phyloP scores from a whole-genome alignment of 2,888 invertebrate species.

The Apotomis turbidana region DNA sequence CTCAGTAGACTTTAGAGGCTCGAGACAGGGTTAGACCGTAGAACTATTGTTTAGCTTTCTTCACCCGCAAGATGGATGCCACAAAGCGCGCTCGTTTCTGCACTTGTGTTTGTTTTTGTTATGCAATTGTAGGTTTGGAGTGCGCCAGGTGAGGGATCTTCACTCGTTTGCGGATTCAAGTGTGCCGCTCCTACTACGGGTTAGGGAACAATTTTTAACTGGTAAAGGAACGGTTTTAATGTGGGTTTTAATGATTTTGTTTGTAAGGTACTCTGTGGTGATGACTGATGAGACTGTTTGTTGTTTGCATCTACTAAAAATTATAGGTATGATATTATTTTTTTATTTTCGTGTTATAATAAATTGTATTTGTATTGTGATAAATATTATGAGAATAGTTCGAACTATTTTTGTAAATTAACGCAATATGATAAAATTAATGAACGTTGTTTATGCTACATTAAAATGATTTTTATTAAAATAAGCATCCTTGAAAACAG shows the following conservation, averaged over 20 bases:
- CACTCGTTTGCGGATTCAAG: conserved; percentile 74
- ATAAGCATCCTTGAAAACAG: too few species aligned
- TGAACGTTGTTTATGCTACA: too few species aligned
- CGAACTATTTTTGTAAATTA: too few species aligned
- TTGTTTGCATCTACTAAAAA: too few species aligned
- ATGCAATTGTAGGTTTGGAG: conserved; percentile 80
- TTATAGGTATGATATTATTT: too few species aligned
- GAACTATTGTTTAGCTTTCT: conserved; percentile 80
- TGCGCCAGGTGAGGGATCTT: conserved; percentile 64
- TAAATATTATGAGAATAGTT: too few species aligned
- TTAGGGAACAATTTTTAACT: not conserved
- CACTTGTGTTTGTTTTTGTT: conserved; percentile 80
- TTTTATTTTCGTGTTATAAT: too few species aligned
- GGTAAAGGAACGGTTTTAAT: conserved; percentile 6
- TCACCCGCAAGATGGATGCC: conserved; percentile 77
- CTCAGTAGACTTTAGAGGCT: conserved; percentile 76
- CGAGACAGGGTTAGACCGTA: conserved; percentile 70
- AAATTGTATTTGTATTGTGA: too few species aligned
- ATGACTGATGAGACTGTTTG: not conserved
- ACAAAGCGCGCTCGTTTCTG: conserved; percentile 76
- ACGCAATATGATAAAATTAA: too few species aligned
- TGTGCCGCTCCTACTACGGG: conserved; percentile 45
- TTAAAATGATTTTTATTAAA: too few species aligned
- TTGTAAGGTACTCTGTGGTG: too few species aligned
- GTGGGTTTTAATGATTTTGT: not conserved